Percentiles rank a stretch among this genome's conserved stretches.
These are phyloP conservation scores for Ahaetulla prasina DNA, from an alignment of 2,113 vertebrate genomes.

Conservation along the genomic window DNA sequence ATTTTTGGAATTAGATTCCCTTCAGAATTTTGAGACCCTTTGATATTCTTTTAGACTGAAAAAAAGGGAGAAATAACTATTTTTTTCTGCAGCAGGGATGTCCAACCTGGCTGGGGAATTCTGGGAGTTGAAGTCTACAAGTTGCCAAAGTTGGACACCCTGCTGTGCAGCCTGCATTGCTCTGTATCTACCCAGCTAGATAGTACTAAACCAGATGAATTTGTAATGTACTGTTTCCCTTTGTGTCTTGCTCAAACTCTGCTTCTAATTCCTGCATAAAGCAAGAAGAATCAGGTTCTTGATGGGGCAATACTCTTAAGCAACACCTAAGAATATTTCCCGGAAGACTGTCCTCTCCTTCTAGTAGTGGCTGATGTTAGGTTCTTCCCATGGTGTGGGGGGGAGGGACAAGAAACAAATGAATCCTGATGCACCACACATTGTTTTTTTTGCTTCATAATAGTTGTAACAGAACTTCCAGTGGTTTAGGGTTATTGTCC, in stretches of 20 bases:
- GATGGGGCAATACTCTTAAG: not conserved
- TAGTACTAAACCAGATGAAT: not conserved
- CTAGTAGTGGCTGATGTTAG: not conserved
- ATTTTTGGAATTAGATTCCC: conserved; percentile 77
- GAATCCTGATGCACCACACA: not conserved
- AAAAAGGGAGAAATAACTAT: conserved; percentile 58
- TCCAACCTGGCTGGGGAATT: not conserved
- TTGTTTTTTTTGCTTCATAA: not conserved
- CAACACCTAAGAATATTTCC: not conserved
- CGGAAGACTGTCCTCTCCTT: not conserved
- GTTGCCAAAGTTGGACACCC: not conserved
- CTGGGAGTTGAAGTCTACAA: not conserved
- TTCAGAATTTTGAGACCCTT: conserved; percentile 72
- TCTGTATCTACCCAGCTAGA: not conserved
- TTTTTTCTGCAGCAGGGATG: not conserved
- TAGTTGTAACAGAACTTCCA: not conserved
- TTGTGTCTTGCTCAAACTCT: not conserved
- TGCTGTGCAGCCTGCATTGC: not conserved
- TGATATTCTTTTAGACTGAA: conserved; percentile 75
- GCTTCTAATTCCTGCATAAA: not conserved
- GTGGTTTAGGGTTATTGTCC: not conserved
- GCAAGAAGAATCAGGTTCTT: not conserved
- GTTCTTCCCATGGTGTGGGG: not conserved
- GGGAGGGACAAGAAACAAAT: not conserved
- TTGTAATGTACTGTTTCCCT: not conserved